Conservation (phyloP, 2,797 vertebrate genomes). For the Microctenopoma stevenorrisi region DNA sequence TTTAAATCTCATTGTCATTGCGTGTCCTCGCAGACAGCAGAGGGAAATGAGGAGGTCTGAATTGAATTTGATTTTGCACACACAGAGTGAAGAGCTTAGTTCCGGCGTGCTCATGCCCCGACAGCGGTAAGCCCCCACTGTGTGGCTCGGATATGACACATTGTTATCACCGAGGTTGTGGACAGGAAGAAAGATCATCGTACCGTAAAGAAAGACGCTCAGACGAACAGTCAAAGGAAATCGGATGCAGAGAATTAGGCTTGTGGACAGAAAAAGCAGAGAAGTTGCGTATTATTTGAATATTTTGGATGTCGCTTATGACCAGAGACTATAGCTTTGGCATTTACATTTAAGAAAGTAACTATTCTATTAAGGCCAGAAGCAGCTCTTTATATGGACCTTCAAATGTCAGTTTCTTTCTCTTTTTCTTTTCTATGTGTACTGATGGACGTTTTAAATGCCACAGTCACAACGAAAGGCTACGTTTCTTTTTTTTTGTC, state of each 20-base stretch:
- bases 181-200: constrained; percentile 37
- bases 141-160: constrained; percentile 40
- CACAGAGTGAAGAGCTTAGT: constrained; percentile 36
- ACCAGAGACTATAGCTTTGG: constrained; percentile 35
- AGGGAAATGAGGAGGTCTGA: constrained; percentile 39
- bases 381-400: constrained; percentile 6
- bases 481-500: background rate
- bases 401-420: constrained; percentile 43
- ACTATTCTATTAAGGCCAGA: constrained; percentile 18
- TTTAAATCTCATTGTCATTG: constrained; percentile 52
- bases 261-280: constrained; percentile 27
- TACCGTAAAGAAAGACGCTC: constrained; percentile 35
- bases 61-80: constrained; percentile 64
- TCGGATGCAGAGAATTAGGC: constrained; percentile 17
- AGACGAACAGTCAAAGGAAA: constrained; percentile 11
- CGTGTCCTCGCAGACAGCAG: constrained; percentile 49
- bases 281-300: constrained; percentile 4
- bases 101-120: constrained; percentile 34
- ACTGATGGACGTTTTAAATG: constrained; percentile 30
- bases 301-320: background rate
- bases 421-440: background rate
- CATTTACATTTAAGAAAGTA: constrained; percentile 43
- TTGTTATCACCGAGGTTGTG: constrained; percentile 33
- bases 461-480: constrained; percentile 1
- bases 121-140: constrained; percentile 33